phyloP scores from a whole-genome alignment of 2,797 vertebrate species.

The Dendrocincla fuliginosa region DNA sequence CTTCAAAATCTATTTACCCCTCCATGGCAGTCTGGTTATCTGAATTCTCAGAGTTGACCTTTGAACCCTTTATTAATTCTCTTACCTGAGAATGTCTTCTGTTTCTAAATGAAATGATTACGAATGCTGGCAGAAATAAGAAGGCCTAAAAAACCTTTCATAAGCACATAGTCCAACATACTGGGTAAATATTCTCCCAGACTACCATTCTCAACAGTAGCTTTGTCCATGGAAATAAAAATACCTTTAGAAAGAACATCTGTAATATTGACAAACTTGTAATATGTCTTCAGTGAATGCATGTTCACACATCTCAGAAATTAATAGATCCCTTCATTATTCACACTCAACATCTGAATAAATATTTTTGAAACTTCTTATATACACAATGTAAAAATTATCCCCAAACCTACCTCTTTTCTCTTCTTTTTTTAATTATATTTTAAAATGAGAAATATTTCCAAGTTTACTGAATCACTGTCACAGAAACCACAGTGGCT shows the following conservation, averaged over 20 bases:
- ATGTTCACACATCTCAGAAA: background rate
- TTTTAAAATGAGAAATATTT: background rate
- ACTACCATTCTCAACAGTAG: background rate
- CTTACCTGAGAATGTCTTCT: background rate
- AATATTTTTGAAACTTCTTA: background rate
- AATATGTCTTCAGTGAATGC: background rate
- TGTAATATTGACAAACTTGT: background rate
- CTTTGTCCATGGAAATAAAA: background rate
- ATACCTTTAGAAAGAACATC: background rate
- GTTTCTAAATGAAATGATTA: background rate
- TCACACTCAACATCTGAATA: background rate
- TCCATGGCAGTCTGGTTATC: background rate
- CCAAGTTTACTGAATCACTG: background rate
- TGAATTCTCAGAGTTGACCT: background rate
- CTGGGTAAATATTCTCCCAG: background rate
- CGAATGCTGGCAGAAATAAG: background rate
- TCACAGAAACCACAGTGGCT: background rate
- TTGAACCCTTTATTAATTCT: background rate
- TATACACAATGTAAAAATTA: background rate
- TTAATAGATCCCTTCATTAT: background rate
- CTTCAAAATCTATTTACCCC: background rate
- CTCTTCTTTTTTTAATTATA: background rate
- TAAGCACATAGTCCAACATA: background rate
- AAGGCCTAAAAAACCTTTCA: background rate
- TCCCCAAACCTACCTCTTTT: background rate